These are phyloP conservation scores for Venusia cambrica DNA, from an alignment of 2,888 invertebrate species.

Conservation along the genomic window DNA sequence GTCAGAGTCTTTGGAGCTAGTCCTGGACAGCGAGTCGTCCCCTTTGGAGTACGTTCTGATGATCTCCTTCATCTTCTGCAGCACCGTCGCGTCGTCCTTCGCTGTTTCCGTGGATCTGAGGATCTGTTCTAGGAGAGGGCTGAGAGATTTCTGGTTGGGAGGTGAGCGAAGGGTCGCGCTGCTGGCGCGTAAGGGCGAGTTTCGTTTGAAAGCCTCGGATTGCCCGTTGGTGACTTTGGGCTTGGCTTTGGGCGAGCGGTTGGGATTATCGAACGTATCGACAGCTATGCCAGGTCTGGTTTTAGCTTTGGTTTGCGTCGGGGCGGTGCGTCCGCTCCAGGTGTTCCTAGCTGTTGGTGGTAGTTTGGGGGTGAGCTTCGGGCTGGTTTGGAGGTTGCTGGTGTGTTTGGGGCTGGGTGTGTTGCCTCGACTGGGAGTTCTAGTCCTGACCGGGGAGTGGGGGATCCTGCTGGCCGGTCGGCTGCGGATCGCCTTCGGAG, in stretches of 20 bases:
- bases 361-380: slow-evolving; percentile 62
- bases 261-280: slow-evolving; percentile 73
- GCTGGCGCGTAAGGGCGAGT: slow-evolving; percentile 72
- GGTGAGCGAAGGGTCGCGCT: slow-evolving; percentile 77
- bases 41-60: slow-evolving; percentile 72
- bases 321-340: slow-evolving; percentile 85
- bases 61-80: slow-evolving; percentile 87
- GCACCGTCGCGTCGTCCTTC: slow-evolving; percentile 86
- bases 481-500: slow-evolving; percentile 63
- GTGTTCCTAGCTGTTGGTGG: slow-evolving; percentile 83
- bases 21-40: slow-evolving; percentile 68
- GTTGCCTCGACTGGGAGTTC: slow-evolving; percentile 59
- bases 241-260: slow-evolving; percentile 83
- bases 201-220: slow-evolving; percentile 74
- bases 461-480: slow-evolving; percentile 72
- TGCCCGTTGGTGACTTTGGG: slow-evolving; percentile 47
- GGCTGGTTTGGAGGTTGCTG: slow-evolving; percentile 61
- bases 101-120: slow-evolving; percentile 86
- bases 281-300: slow-evolving; percentile 62
- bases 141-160: slow-evolving; percentile 81
- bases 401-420: slow-evolving; percentile 73
- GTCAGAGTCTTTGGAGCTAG: slow-evolving; percentile 80
- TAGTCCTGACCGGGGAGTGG: slow-evolving; percentile 66
- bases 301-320: slow-evolving; percentile 60
- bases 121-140: slow-evolving; percentile 86